Evolutionary conservation across 2,113 vertebrate species (phyloP).

Genomic region (Nipponia nippon): DNA sequence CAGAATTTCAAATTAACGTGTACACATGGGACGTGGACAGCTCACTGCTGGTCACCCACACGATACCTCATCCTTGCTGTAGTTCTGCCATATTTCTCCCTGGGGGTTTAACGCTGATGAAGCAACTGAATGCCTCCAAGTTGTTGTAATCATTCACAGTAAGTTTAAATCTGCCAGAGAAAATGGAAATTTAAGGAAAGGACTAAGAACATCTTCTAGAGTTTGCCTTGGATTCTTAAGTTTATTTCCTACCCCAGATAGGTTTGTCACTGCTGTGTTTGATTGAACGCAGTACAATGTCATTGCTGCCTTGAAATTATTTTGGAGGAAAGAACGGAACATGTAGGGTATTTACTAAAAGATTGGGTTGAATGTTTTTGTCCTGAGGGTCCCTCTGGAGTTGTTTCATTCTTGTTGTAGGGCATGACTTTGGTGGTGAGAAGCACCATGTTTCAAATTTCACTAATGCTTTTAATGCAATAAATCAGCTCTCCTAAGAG

Average conservation of each 20-base stretch:
- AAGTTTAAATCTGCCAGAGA: not conserved
- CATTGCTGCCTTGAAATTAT: not conserved
- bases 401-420: not conserved
- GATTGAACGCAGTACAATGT: fast-evolving
- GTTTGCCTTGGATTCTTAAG: not conserved
- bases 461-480: not conserved
- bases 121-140: not conserved
- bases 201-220: not conserved
- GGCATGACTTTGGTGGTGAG: not conserved
- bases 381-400: not conserved
- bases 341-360: not conserved
- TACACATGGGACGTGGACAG: not conserved
- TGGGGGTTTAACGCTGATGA: not conserved
- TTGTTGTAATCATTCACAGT: not conserved
- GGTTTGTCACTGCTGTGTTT: not conserved
- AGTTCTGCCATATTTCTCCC: not conserved
- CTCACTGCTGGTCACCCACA: not conserved
- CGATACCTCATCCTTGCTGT: not conserved
- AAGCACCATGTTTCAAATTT: not conserved
- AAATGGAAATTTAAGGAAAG: not conserved
- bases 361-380: not conserved
- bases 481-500: not conserved
- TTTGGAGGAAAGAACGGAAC: not conserved
- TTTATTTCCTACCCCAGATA: not conserved
- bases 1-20: not conserved